Evolutionary conservation across 2,797 vertebrate species (phyloP), one percentile per base, ranked within the genome.

Genomic region (Eulemur coronatus): DNA sequence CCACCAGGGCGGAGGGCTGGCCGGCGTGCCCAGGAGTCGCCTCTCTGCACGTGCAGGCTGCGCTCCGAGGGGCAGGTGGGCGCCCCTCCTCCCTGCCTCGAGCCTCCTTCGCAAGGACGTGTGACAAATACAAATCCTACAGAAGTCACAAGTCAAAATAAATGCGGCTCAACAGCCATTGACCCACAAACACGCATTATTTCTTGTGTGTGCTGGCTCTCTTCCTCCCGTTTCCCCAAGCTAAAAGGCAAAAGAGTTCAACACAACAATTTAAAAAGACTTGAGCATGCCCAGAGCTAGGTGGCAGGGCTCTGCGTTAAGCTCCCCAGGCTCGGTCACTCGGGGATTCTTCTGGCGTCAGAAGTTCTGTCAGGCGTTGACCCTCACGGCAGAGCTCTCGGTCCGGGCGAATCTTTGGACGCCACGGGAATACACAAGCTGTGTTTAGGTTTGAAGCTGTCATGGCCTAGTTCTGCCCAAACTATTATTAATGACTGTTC

Each of bases 381-480:
- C 43, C 22, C 30, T n/a, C 86, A 55, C 0, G 0, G 87, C 78
- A 89, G 69, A 95, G 50, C 82, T 96, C 94, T 88, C 84, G 30
- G 75, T 69, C n/a, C 67, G 72, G 41, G 70, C 3, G 10, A 61
- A 43, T 63, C 67, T 46, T 38, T 67, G 57, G 61, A 65, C 33
- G 17, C 41, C 18, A 1, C 26, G 9, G 33, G 4, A 26, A 14
- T 7, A 50, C 0, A 63, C 10, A 78, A 61, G 78, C 30, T 84
- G 1, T 1, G 0, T 3, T 67, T 96, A 79, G 95, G 94, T 88
- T 65, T 85, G 95, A 0, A 52, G 89, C 61, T 0, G 20, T 81
- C 91, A 73, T 33, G 30, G 96, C 72, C 4, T 85, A 41, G 72
- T 48, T 97, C 98, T 97, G 76, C 94, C 93, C 6, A 18, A 98